Conservation (phyloP, 2,113 vertebrate genomes). For the Circaetus cinerascens region DNA sequence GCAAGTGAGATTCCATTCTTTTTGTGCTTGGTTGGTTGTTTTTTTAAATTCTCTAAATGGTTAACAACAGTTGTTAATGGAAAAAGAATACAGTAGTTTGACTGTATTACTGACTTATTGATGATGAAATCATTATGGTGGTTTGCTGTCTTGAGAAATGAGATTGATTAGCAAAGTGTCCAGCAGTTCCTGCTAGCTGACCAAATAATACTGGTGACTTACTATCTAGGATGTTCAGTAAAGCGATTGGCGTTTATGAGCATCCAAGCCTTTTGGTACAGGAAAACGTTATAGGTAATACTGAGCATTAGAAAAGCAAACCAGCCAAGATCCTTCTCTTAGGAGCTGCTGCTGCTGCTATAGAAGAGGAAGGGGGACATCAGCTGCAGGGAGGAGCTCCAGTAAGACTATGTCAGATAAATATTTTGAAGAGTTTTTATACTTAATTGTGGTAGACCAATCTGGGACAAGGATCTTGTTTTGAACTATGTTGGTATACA, state of each 20-base stretch:
- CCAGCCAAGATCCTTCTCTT: not conserved
- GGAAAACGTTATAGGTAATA: not conserved
- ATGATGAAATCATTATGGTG: not conserved
- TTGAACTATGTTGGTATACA: not conserved
- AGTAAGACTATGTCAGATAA: not conserved
- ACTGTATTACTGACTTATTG: not conserved
- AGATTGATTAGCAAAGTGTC: not conserved
- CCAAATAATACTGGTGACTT: not conserved
- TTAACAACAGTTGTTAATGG: not conserved
- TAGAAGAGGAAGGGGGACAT: not conserved
- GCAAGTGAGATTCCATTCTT: slow-evolving; percentile 5
- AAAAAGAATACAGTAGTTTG: not conserved
- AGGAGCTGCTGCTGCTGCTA: not conserved
- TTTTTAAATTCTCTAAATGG: not conserved
- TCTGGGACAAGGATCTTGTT: not conserved
- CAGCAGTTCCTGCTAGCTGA: not conserved
- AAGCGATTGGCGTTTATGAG: not conserved
- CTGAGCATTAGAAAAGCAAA: not conserved
- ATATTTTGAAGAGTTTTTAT: not conserved
- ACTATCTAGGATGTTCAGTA: not conserved
- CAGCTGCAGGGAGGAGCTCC: not conserved
- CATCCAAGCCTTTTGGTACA: not conserved
- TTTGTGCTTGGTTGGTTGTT: not conserved
- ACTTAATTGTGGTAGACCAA: not conserved
- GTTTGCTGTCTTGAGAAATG: not conserved